Conservation (phyloP, 1,140 invertebrate genomes). For the Tetranychus cinnabarinus region DNA sequence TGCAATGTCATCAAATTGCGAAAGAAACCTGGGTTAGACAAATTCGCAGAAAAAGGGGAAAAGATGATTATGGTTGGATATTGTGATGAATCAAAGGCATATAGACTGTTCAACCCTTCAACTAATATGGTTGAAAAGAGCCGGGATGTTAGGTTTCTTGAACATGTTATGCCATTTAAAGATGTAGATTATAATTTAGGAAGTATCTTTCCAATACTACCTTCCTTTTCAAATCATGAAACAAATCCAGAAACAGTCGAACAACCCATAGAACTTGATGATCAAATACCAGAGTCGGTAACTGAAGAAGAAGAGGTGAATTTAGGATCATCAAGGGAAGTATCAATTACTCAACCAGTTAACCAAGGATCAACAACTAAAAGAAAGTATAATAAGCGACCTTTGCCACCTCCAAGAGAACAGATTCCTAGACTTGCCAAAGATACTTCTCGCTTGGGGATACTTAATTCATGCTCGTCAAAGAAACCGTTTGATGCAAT, state of each 20-base stretch:
- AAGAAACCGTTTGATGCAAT: not conserved
- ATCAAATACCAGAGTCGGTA: not conserved
- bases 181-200: not conserved
- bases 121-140: not conserved
- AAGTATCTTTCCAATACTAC: not conserved
- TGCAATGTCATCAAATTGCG: not conserved
- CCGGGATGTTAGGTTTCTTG: not conserved
- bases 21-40: not conserved
- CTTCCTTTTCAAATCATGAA: too few relatives aligned
- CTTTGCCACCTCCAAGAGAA: not conserved
- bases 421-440: not conserved
- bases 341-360: not conserved
- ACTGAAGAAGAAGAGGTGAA: not conserved
- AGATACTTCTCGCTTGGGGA: not conserved
- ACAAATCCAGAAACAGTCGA: too few relatives aligned
- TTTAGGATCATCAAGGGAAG: not conserved
- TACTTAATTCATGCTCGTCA: not conserved
- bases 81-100: conserved; percentile 1
- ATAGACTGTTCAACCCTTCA: not conserved
- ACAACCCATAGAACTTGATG: not conserved
- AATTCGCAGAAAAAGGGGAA: not conserved
- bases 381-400: not conserved
- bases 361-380: not conserved
- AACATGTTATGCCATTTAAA: not conserved
- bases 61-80: not conserved